These are phyloP conservation scores for Coenonympha arcania DNA, from an alignment of 2,888 invertebrate genomes.

Conservation along the genomic window DNA sequence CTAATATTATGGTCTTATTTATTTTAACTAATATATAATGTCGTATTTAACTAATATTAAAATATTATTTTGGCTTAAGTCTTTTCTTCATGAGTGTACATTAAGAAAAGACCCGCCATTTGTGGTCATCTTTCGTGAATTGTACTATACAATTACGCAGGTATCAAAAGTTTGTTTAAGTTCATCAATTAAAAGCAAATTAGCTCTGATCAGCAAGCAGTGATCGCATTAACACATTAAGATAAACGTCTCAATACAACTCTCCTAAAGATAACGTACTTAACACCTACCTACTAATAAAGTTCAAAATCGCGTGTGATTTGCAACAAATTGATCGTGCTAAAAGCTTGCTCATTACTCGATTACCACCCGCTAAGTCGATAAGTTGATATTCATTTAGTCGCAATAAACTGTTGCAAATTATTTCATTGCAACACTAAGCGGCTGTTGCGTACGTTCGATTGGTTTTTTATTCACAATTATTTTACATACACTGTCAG, in stretches of 20 bases:
- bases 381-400: constrained; percentile 54
- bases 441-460: constrained; percentile 36
- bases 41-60: too few relatives aligned
- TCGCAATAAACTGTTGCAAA: constrained; percentile 60
- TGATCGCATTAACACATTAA: constrained; percentile 40
- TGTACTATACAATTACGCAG: background rate
- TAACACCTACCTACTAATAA: constrained; percentile 31
- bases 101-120: too few relatives aligned
- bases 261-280: constrained; percentile 25
- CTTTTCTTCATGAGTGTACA: too few relatives aligned
- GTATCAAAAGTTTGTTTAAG: constrained; percentile 16
- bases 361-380: constrained; percentile 63
- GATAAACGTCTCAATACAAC: constrained; percentile 42
- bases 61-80: too few relatives aligned
- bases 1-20: too few relatives aligned
- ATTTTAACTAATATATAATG: too few relatives aligned
- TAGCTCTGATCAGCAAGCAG: constrained; percentile 41
- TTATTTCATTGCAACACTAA: constrained; percentile 39
- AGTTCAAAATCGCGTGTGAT: constrained; percentile 33
- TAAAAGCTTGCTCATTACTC: constrained; percentile 44
- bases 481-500: constrained; percentile 28
- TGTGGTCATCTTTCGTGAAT: too few relatives aligned
- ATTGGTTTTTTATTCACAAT: constrained; percentile 34
- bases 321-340: constrained; percentile 31
- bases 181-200: constrained; percentile 51